A percentile compares a stretch with the other conserved stretches of the same genome.
These are phyloP conservation scores for Lobophora halterata DNA, from an alignment of 2,888 invertebrate genomes.

Conservation along the genomic window DNA sequence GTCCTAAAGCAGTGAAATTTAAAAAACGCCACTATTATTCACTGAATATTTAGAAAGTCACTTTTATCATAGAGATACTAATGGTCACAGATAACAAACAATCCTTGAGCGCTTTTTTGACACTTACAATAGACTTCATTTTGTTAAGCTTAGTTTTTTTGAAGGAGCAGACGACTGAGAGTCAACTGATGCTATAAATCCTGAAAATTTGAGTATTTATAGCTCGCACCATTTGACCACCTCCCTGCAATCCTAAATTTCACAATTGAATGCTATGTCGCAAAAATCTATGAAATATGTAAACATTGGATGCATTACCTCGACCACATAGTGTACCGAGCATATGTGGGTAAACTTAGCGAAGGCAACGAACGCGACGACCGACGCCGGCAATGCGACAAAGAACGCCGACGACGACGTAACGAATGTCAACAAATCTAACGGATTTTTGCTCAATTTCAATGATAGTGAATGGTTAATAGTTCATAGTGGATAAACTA, in stretches of 20 bases:
- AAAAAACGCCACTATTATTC: too few relatives aligned
- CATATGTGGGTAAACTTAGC: constrained; percentile 56
- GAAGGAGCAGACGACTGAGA: constrained; percentile 49
- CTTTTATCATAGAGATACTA: not conserved
- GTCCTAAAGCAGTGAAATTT: too few relatives aligned
- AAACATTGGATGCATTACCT: constrained; percentile 75
- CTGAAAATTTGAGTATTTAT: constrained; percentile 72
- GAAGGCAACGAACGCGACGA: constrained; percentile 31
- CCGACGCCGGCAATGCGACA: too few relatives aligned
- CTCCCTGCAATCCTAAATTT: constrained; percentile 64
- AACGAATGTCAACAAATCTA: constrained; percentile 68
- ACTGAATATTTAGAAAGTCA: constrained; percentile 34
- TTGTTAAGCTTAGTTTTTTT: constrained; percentile 48
- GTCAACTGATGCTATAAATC: constrained; percentile 65
- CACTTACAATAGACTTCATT: constrained; percentile 77
- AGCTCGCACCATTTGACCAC: constrained; percentile 60
- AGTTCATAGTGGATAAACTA: too few relatives aligned
- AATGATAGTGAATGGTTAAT: too few relatives aligned
- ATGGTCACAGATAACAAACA: not conserved
- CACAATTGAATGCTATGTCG: constrained; percentile 68
- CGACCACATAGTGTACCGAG: constrained; percentile 44
- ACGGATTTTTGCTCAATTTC: too few relatives aligned
- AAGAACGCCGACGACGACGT: constrained; percentile 35
- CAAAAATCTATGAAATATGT: constrained; percentile 76
- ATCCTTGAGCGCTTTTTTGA: constrained; percentile 25